phyloP scores from a whole-genome alignment of 2,797 vertebrate species.

The Acanthopagrus latus region DNA sequence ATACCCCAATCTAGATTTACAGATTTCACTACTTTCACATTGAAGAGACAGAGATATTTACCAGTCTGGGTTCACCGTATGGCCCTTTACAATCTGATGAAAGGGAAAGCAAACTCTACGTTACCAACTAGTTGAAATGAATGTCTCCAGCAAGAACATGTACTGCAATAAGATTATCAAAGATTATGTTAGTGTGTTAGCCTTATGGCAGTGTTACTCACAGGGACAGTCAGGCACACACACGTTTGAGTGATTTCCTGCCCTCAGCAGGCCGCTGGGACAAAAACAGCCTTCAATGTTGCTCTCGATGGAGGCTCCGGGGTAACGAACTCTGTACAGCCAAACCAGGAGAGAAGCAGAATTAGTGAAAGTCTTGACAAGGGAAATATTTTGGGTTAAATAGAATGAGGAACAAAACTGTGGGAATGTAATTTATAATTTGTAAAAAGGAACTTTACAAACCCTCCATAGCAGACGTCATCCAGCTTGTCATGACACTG shows the following conservation, averaged over 20 bases:
- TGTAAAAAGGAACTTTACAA: constrained; percentile 35
- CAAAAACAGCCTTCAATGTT: constrained; percentile 79
- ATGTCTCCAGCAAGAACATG: background rate
- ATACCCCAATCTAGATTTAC: background rate
- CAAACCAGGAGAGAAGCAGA: constrained; percentile 5
- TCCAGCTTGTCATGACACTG: constrained; percentile 67
- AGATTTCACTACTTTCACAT: fast-evolving
- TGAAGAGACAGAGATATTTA: constrained; percentile 29
- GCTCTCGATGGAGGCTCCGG: constrained; percentile 18
- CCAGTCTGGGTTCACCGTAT: constrained; percentile 66
- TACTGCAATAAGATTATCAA: background rate
- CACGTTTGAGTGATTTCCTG: constrained; percentile 63
- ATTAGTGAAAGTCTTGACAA: background rate
- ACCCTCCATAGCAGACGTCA: constrained; percentile 79
- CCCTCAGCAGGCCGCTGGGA: constrained; percentile 54
- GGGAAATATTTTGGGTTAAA: background rate
- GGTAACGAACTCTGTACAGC: constrained; percentile 26
- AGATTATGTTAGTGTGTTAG: background rate
- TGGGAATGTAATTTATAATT: background rate
- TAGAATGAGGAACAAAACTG: background rate
- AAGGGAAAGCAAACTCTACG: background rate
- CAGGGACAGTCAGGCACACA: constrained; percentile 77
- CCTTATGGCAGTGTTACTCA: constrained; percentile 57
- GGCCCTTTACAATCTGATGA: constrained; percentile 80
- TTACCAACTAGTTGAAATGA: background rate